These are phyloP conservation scores for Coleophora flavipennella DNA, from an alignment of 2,888 invertebrate genomes.

Conservation along the genomic window DNA sequence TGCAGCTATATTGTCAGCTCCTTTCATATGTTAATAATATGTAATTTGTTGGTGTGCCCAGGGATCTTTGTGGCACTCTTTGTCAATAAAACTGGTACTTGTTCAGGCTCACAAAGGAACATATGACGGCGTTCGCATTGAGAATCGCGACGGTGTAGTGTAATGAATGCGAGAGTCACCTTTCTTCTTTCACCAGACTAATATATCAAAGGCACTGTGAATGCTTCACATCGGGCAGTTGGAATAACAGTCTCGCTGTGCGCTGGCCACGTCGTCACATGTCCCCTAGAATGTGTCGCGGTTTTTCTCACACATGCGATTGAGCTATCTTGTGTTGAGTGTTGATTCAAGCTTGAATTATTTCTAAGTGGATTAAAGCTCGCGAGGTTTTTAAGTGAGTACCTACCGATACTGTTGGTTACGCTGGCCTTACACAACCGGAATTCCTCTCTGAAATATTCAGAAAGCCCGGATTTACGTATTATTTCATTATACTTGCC, in stretches of 20 bases:
- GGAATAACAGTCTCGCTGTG: constrained; percentile 44
- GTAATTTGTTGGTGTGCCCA: constrained; percentile 70
- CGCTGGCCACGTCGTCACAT: constrained; percentile 18
- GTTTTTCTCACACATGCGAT: constrained; percentile 16
- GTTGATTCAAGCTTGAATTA: too few relatives aligned
- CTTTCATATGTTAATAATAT: constrained; percentile 65
- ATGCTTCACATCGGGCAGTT: constrained; percentile 36
- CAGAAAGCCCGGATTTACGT: too few relatives aligned
- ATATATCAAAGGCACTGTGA: constrained; percentile 51
- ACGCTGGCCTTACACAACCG: too few relatives aligned
- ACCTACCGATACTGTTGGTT: too few relatives aligned
- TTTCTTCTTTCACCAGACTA: constrained; percentile 38
- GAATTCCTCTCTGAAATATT: too few relatives aligned
- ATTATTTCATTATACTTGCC: too few relatives aligned
- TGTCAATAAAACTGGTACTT: constrained; percentile 54
- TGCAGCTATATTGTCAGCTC: constrained; percentile 33
- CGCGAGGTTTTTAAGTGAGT: too few relatives aligned
- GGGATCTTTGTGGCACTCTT: constrained; percentile 67
- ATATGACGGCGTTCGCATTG: constrained; percentile 63
- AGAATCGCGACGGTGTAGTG: constrained; percentile 27
- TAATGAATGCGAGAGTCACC: constrained; percentile 29
- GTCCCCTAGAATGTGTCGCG: constrained; percentile 21
- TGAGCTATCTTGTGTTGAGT: neutral
- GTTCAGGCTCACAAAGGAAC: constrained; percentile 43
- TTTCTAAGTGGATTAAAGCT: too few relatives aligned